These are phyloP conservation scores for Procambarus clarkii DNA, from an alignment of 1,140 invertebrate genomes.

Conservation along the genomic window DNA sequence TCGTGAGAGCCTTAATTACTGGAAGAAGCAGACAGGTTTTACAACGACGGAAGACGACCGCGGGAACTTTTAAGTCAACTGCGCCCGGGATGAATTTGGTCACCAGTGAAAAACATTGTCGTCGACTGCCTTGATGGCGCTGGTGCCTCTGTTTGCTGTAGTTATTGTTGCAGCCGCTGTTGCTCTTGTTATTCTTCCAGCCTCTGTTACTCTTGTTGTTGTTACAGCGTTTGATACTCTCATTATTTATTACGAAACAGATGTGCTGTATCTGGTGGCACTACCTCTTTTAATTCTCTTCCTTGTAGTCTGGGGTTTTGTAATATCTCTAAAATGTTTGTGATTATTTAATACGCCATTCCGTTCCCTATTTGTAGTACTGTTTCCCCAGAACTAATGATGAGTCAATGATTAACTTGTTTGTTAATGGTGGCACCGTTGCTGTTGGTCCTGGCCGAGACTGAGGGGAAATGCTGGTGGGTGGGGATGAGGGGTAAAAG, in stretches of 20 bases:
- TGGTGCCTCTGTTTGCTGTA: not conserved
- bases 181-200: too few species aligned
- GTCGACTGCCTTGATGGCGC: not conserved
- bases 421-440: not conserved
- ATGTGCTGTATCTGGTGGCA: too few species aligned
- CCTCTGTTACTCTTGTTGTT: too few species aligned
- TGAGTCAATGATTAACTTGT: not conserved
- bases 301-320: too few species aligned
- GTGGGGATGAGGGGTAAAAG: not conserved
- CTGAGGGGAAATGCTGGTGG: not conserved
- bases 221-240: too few species aligned
- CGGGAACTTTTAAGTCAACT: not conserved
- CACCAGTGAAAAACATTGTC: not conserved
- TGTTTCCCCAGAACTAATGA: too few species aligned
- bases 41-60: slow-evolving; percentile 7
- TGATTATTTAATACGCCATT: too few species aligned
- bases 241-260: too few species aligned
- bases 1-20: slow-evolving; percentile 35
- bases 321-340: too few species aligned
- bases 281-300: too few species aligned
- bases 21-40: slow-evolving; percentile 38
- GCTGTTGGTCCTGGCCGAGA: not conserved
- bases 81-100: not conserved
- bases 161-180: too few species aligned
- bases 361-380: too few species aligned